Evolutionary conservation across 2,797 vertebrate genomes (phyloP).

Genomic region (Siniperca scherzeri): DNA sequence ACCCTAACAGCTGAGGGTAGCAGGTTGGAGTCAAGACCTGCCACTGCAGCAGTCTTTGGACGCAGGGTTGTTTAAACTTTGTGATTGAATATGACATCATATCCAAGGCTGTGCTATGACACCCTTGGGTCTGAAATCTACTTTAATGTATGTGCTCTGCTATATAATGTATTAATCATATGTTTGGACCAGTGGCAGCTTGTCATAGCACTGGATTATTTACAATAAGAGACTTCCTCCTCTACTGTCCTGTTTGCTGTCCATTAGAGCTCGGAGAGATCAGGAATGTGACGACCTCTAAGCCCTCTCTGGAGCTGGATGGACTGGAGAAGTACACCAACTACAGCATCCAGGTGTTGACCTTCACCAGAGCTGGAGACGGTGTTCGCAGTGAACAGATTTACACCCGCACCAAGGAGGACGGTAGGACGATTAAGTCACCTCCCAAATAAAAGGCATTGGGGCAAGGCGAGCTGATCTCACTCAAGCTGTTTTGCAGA

Average conservation of each 20-base stretch:
- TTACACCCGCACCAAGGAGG: conserved; percentile 97
- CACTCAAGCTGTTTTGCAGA: background rate
- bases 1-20: conserved; percentile 45
- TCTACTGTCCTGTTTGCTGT: conserved; percentile 8
- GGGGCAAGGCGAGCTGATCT: background rate
- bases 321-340: conserved; percentile 98
- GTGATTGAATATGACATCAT: conserved; percentile 50
- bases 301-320: conserved; percentile 94
- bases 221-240: conserved; percentile 2
- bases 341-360: conserved; percentile 97
- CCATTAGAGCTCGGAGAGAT: conserved; percentile 94
- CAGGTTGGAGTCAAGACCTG: conserved; percentile 42
- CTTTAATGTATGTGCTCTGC: conserved; percentile 26
- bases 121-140: conserved; percentile 9
- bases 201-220: conserved; percentile 26
- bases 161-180: conserved; percentile 29
- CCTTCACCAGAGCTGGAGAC: conserved; percentile 96
- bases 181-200: conserved; percentile 3
- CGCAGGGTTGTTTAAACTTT: conserved; percentile 35
- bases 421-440: conserved; percentile 84
- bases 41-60: conserved; percentile 37
- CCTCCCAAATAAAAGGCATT: conserved; percentile 2
- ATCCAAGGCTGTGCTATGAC: conserved; percentile 39
- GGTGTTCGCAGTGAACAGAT: conserved; percentile 96
- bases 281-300: conserved; percentile 94